Evolutionary conservation across 2,888 invertebrate species (phyloP).

Genomic region (Epistrophella euchroma): DNA sequence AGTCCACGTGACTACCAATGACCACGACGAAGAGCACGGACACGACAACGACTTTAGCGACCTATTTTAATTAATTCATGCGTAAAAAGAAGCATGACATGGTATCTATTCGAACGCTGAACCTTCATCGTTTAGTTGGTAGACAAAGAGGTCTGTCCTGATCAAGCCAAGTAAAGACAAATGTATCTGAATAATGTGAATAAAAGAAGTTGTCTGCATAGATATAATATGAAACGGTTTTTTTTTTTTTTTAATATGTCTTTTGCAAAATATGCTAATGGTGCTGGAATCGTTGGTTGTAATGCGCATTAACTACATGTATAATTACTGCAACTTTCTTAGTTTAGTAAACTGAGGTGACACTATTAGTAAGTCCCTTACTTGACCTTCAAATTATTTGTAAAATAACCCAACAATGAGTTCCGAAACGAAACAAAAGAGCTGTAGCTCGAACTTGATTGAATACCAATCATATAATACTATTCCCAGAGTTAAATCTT

Average conservation of each 20-base stretch:
- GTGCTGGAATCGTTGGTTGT: constrained; percentile 4
- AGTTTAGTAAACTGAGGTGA: neutral
- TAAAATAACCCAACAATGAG: neutral
- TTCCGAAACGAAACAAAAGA: constrained; percentile 1
- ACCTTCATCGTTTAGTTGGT: constrained; percentile 50
- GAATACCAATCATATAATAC: neutral
- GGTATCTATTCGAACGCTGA: constrained; percentile 46
- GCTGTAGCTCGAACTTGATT: constrained; percentile 7
- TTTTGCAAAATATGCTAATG: constrained; percentile 12
- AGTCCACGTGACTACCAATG: constrained; percentile 7
- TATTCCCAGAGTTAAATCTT: too few species aligned
- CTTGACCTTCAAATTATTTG: neutral
- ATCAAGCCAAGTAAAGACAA: constrained; percentile 39
- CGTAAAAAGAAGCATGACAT: constrained; percentile 59
- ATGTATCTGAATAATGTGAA: constrained; percentile 36
- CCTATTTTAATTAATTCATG: constrained; percentile 69
- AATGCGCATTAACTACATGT: neutral
- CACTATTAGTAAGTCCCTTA: neutral
- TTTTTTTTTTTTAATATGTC: neutral
- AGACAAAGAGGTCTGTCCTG: constrained; percentile 50
- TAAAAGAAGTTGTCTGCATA: neutral
- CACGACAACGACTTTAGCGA: constrained; percentile 34
- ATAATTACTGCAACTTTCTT: constrained; percentile 2
- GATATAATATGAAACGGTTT: constrained; percentile 11
- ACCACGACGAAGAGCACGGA: neutral